Base-by-base conservation (phyloP, 2,797 vertebrate genomes). In the Lepidocolaptes lacrymiger region DNA sequence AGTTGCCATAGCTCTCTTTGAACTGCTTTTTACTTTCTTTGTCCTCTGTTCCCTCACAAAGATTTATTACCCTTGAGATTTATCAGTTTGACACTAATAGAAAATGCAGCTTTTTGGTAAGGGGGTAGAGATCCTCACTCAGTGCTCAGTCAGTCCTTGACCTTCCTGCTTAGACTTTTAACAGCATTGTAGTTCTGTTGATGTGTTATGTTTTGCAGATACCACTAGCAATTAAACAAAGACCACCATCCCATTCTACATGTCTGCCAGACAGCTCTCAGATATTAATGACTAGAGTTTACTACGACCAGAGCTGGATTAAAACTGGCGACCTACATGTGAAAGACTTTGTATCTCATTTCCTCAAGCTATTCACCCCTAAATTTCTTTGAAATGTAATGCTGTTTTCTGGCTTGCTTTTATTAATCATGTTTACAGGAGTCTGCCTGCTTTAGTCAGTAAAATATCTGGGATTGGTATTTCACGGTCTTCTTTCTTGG, bases 311-410 rank as follows among this genome's bases (percentile, higher is more conserved):
- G 85, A 88, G 55, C 36, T 76, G 88, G 63, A 85, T 95, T 96
- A 93, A 93, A 91, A 85, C 9, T 59, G 63, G 59, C 96, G 95
- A 95, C 95, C 93, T 95, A 90, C 77, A 94, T 94, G 91, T 88
- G 83, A 82, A 95, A 77, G 83, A 88, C 56, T 91, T 88, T 48
- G 56, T 89, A 82, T 96, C 88, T 95, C 85, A 68, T 95, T 96
- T 67, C 83, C 71, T 90, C 67, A 49, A 94, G 77, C 93, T 84
- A 62, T 86, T 95, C 63, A 64, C 37, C 54, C 59, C 36, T 88
- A 73, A 51, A 63, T 67, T 83, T 85, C 71, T 91, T 94, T 93
- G 87, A 95, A 96, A 94, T 79, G 62, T 43, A 73, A 64, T 78
- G 36, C 66, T 76, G 49, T 73, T 90, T 90, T 72, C 72, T 87